Conservation (phyloP, 2,113 vertebrate genomes). For the Numida meleagris region DNA sequence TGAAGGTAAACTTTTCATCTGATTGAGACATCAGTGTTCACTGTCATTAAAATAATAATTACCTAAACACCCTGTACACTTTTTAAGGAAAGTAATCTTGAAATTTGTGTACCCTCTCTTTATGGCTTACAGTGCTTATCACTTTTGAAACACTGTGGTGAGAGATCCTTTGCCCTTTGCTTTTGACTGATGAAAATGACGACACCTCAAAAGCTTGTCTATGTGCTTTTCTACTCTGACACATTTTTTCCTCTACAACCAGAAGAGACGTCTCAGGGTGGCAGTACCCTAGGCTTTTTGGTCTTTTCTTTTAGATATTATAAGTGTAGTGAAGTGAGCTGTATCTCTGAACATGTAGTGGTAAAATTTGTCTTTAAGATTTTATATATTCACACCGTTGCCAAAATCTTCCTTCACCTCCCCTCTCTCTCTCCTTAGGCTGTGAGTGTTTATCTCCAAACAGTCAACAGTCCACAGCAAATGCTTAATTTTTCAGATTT, state of each 20-base stretch:
- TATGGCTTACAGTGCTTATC: not conserved
- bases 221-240: not conserved
- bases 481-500: not conserved
- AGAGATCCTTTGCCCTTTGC: not conserved
- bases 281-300: not conserved
- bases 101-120: not conserved
- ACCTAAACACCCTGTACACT: not conserved
- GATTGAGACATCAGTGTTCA: not conserved
- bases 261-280: not conserved
- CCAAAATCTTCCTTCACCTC: not conserved
- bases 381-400: not conserved
- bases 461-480: not conserved
- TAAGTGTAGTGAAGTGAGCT: not conserved
- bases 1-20: slow-evolving; percentile 5
- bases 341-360: not conserved
- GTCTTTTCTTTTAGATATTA: not conserved
- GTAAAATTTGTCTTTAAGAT: not conserved
- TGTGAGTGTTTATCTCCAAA: not conserved
- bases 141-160: not conserved
- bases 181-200: not conserved
- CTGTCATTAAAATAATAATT: not conserved
- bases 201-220: not conserved
- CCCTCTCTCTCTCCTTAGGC: not conserved
- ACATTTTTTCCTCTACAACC: not conserved
- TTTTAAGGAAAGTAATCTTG: not conserved